Evolutionary conservation across 2,797 vertebrate genomes (phyloP).

Genomic region (Arnoldichthys spilopterus): DNA sequence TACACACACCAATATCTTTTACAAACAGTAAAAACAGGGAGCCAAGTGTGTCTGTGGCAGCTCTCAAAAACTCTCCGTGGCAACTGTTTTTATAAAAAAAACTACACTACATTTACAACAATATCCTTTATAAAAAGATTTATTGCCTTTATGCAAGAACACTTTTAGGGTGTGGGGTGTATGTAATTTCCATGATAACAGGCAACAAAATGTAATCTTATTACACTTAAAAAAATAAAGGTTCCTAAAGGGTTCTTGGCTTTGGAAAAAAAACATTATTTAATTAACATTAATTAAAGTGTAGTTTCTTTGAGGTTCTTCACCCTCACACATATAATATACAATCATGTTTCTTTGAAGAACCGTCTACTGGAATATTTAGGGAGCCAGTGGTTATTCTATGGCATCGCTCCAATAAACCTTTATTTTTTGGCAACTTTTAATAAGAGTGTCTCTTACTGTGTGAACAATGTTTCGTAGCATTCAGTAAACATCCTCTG

Average conservation of each 20-base stretch:
- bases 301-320: not conserved
- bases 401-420: not conserved
- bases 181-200: no score
- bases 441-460: not conserved
- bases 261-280: not conserved
- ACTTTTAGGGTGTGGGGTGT: not conserved
- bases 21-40: no score
- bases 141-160: no score
- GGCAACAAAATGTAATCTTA: not conserved
- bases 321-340: not conserved
- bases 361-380: not conserved
- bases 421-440: not conserved
- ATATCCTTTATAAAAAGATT: no score
- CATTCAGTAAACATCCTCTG: constrained; percentile 2
- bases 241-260: not conserved
- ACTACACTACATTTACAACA: no score
- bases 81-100: no score
- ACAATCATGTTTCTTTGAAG: no score
- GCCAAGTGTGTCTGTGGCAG: no score
- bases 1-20: no score
- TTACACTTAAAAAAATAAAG: not conserved
- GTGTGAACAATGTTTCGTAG: not conserved
- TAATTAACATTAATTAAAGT: no score
- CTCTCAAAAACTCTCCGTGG: no score
- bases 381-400: not conserved